Conservation (phyloP, 2,888 invertebrate species). For the Punctoribates punctum region DNA sequence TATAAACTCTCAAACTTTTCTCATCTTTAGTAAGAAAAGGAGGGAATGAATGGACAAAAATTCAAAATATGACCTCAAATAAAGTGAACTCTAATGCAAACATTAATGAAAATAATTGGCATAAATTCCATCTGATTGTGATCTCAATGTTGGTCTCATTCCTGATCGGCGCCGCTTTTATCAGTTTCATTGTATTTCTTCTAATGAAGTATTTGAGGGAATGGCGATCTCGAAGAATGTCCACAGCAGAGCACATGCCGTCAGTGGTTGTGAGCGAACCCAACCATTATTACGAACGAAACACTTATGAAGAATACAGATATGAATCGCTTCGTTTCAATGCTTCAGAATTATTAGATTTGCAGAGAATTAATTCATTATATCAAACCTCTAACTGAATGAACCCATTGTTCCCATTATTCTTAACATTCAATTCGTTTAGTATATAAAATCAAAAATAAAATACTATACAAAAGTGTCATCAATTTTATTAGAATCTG, state of each 20-base stretch:
- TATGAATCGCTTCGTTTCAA: conserved; percentile 1
- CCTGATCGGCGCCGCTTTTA: background rate
- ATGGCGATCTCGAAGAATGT: background rate
- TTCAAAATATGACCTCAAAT: background rate
- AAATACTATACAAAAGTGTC: too few relatives aligned
- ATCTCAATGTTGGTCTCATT: conserved; percentile 13
- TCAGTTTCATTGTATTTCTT: background rate
- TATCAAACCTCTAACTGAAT: background rate
- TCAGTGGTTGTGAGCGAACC: conserved; percentile 12
- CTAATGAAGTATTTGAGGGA: background rate
- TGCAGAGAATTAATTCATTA: conserved; percentile 18
- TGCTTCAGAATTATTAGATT: background rate
- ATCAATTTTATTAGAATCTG: too few relatives aligned
- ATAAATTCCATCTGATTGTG: background rate
- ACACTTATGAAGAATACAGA: background rate
- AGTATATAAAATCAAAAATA: too few relatives aligned
- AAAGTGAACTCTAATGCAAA: background rate
- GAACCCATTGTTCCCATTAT: too few relatives aligned
- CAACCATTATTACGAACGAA: conserved; percentile 3
- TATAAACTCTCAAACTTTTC: too few relatives aligned
- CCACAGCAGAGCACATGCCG: background rate
- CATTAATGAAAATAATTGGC: background rate
- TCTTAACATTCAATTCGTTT: too few relatives aligned
- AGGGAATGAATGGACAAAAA: too few relatives aligned
- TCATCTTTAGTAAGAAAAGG: background rate